These are phyloP conservation scores for Ciona savignyi DNA, from an alignment of 23 tunicate genomes.

Conservation along the genomic window DNA sequence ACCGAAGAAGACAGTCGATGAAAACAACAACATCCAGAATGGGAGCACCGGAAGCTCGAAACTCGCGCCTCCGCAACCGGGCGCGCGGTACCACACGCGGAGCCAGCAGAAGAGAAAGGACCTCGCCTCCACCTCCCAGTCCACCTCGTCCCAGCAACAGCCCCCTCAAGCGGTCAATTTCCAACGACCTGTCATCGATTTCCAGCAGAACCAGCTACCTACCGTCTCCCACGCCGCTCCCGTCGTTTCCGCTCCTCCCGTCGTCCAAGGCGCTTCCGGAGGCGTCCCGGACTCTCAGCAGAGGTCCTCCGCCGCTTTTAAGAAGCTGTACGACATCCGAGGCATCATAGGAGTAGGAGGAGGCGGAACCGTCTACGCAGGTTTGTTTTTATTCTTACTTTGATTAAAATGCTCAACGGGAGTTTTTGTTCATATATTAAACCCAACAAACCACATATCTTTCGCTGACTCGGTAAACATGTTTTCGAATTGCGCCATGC, in stretches of 20 bases:
- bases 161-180: not conserved
- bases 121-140: not conserved
- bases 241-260: constrained; percentile 10
- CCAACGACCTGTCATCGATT: not conserved
- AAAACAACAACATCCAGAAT: constrained; percentile 27
- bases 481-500: not conserved
- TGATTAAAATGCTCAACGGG: constrained; percentile 1
- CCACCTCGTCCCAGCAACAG: not conserved
- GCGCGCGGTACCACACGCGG: constrained; percentile 60
- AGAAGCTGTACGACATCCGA: constrained; percentile 73
- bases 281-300: constrained; percentile 7
- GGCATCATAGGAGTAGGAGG: constrained; percentile 97
- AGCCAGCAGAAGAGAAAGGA: constrained; percentile 56
- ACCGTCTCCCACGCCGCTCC: not conserved
- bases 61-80: not conserved
- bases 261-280: constrained; percentile 11
- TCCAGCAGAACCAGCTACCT: constrained; percentile 1
- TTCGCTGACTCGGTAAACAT: not conserved
- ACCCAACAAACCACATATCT: no score
- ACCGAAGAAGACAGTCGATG: constrained; percentile 15
- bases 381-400: constrained; percentile 21
- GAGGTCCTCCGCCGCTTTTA: constrained; percentile 41
- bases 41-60: not conserved
- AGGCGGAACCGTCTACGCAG: constrained; percentile 95
- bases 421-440: no score